phyloP scores from a whole-genome alignment of 1,140 invertebrate species.

The Drosophila lacertosa region DNA sequence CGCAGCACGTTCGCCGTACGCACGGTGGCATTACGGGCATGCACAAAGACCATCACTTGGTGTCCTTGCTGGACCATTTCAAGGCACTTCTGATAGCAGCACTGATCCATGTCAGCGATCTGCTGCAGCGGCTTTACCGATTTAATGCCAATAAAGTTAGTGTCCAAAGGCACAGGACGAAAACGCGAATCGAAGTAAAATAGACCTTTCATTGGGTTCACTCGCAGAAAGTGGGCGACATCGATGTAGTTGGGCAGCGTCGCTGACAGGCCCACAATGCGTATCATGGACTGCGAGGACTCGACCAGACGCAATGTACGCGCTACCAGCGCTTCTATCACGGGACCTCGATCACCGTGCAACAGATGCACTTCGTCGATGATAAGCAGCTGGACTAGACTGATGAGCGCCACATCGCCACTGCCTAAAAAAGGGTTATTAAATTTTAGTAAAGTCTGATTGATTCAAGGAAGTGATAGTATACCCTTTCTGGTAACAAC shows the following conservation, averaged over 20 bases:
- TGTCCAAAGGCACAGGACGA: slow-evolving; percentile 96
- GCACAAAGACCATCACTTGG: slow-evolving; percentile 99
- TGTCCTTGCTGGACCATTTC: slow-evolving; percentile 95
- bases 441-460: neutral
- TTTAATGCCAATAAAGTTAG: slow-evolving; percentile 97
- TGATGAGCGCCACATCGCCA: slow-evolving; percentile 95
- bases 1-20: slow-evolving; percentile 94
- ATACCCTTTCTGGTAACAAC: slow-evolving; percentile 97
- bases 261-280: slow-evolving; percentile 98
- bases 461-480: too few relatives aligned
- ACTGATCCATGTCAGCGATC: slow-evolving; percentile 94
- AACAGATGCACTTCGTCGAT: slow-evolving; percentile 99
- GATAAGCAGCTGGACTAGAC: slow-evolving; percentile 96
- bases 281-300: slow-evolving; percentile 97
- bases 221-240: slow-evolving; percentile 96
- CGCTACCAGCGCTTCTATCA: slow-evolving; percentile 98
- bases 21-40: slow-evolving; percentile 97
- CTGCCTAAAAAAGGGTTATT: slow-evolving; percentile 49
- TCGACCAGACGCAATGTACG: slow-evolving; percentile 97
- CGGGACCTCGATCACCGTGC: slow-evolving; percentile 98
- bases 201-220: slow-evolving; percentile 96
- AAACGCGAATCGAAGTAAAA: slow-evolving; percentile 99
- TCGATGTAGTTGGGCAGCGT: slow-evolving; percentile 99
- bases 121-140: slow-evolving; percentile 90
- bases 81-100: slow-evolving; percentile 97